Evolutionary conservation across 2,888 invertebrate species (phyloP), one percentile per base, ranked within the genome.

Genomic region (Tyria jacobaeae): DNA sequence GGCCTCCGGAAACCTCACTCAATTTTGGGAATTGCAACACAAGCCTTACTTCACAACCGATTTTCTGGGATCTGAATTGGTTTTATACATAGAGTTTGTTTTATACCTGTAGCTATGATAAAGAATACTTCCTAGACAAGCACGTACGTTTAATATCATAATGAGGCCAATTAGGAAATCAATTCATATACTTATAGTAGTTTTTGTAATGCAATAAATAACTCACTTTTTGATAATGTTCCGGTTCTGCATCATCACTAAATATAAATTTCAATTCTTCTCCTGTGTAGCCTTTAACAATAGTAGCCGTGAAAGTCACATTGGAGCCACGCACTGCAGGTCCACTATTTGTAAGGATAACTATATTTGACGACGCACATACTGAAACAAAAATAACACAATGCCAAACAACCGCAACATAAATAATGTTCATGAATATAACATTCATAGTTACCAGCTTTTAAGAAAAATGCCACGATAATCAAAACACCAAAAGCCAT

Each of bases 321-420:
- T 95, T 95, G 5, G 96, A 96, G 25, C 97, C 97, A 58, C 95
- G 89, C 17, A 97, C 95, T n/a, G 96, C 95, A 52, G 96, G 96
- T 10, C 96, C 96, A 86, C 96, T 94, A 68, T 95, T 95, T 14
- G 90, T 89, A 68, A 97, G 83, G 60, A 88, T 86, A 51, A 96
- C 91, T 62, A 89, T 71, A 51, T 39, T 51, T 14, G 83, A 77
- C 21, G 76, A 79, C 44, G 81, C 82, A 73, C 80, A 91, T 90
- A 75, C 50, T 85, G 84, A 51, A 66, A 65, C 63, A 51, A 65
- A 15, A 61, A 48, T 27, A 39, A 34, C 44, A 37, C 35, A 59
- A 15, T 24, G 34, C n/a, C 47, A 14, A 24, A 24, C 7, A 55
- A 47, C 25, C 53, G 14, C 17, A 12, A 51, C 9, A 0, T 14